phyloP scores from a whole-genome alignment of 2,113 vertebrate species.

The Semnornis frantzii region DNA sequence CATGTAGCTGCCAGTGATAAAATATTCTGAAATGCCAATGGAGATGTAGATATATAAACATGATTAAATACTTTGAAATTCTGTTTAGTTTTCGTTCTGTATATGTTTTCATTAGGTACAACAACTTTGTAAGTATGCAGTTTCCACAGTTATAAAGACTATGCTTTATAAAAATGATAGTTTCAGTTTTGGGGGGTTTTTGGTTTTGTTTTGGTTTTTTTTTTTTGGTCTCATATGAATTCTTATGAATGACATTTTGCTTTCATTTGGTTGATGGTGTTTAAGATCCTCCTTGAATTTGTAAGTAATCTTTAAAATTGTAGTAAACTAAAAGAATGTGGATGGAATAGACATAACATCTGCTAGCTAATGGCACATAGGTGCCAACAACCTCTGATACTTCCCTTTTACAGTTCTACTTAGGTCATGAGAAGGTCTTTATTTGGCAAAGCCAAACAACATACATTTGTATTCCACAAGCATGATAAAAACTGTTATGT shows the following conservation, averaged over 20 bases:
- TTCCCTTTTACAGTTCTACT: not conserved
- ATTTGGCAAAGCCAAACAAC: not conserved
- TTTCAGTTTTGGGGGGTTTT: not conserved
- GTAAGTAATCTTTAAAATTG: not conserved
- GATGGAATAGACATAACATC: not conserved
- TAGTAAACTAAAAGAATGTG: not conserved
- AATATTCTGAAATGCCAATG: not conserved
- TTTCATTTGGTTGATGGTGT: not conserved
- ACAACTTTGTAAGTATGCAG: not conserved
- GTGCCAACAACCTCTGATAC: not conserved
- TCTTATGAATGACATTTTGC: not conserved
- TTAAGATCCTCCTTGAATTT: not conserved
- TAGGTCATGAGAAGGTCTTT: not conserved
- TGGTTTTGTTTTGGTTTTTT: too few species aligned
- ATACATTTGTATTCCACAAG: not conserved
- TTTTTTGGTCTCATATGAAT: not conserved
- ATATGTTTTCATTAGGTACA: not conserved
- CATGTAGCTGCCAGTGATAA: not conserved
- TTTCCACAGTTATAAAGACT: not conserved
- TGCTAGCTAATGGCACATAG: not conserved
- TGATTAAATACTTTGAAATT: not conserved
- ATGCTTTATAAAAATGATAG: not conserved
- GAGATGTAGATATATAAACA: not conserved
- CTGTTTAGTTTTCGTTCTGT: not conserved
- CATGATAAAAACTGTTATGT: not conserved